Conservation (phyloP, 2,888 invertebrate genomes). For the Aspidiotus destructor region DNA sequence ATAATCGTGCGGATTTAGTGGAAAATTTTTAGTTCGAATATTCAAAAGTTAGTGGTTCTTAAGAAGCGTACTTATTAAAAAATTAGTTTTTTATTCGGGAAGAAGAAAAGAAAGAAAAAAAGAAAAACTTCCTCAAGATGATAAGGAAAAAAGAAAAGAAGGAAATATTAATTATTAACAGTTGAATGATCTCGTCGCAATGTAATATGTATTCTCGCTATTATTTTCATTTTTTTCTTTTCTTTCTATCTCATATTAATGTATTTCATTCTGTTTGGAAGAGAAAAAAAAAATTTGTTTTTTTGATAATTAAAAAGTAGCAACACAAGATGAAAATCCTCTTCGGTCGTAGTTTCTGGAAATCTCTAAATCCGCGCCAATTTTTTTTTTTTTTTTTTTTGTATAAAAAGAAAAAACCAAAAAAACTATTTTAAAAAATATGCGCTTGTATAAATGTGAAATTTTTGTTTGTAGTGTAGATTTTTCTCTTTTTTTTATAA, state of each 20-base stretch:
- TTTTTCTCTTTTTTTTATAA: constrained; percentile 4
- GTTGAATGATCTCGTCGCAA: constrained; percentile 10
- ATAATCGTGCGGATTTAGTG: constrained; percentile 3
- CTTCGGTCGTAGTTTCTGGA: too few species aligned
- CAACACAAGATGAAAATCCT: too few species aligned
- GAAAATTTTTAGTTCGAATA: too few species aligned
- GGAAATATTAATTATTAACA: background rate
- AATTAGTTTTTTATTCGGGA: background rate
- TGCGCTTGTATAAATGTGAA: constrained; percentile 27
- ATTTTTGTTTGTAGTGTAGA: constrained; percentile 15
- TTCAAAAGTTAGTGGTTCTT: too few species aligned
- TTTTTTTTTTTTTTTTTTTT: background rate
- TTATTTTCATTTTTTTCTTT: constrained; percentile 5
- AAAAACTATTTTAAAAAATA: background rate
- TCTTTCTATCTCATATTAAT: background rate
- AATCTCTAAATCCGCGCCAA: constrained; percentile 12
- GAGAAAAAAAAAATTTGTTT: background rate
- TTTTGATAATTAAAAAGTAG: too few species aligned
- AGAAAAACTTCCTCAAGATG: background rate
- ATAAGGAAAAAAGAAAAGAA: too few species aligned
- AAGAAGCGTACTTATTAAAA: background rate
- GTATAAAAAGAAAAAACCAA: constrained; percentile 12
- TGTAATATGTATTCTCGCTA: background rate
- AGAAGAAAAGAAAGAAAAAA: background rate
- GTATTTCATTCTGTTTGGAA: background rate